Evolutionary conservation across 2,888 invertebrate species (phyloP), one percentile per base, ranked within the genome.

Genomic region (Drosophila mettleri): DNA sequence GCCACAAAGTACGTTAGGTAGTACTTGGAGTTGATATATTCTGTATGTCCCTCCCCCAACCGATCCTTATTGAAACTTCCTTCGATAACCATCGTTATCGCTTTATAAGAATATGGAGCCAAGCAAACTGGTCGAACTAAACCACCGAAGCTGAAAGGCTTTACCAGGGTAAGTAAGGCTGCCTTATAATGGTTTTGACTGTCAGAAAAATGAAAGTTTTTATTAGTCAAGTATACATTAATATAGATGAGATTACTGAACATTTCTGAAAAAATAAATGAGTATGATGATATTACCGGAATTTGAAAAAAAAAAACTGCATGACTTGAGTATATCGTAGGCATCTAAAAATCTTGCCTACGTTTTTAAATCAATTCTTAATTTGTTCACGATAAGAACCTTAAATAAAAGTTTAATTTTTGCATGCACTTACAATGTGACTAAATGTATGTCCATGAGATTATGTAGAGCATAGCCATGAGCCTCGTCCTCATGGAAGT

Each of bases 91-190:
- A 18, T 14, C 2, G 31, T 10, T 14, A 14, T 7, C 46, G 14
- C 14, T 8, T 29, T 20, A 46, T 46, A 18, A 27, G 16, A 16
- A 2, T 16, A 12, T 6, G 27, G 6, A 6, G 41, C 9, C 27
- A 87, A 41, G 43, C 86, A 86, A 46, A 81, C 65, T 8, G 86
- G 82, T 16, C 68, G 74, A 0, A 78, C 20, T 6, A 29, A 27
- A 1, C 51, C 34, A 1, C 74, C 58, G 20, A 88, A 73, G 4
- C 39, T 57, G 2, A 88, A 74, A 18, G 76, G 74, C 27, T 88
- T 75, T 0, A 74, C 63, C 39, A 86, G 2, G 7, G 62, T 69
- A 16, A 85, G 20, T 38, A 84, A 7, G 1, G 78, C 78, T 36
- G 79, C 33, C 27, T 8, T 46, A 3, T 41, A 3, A 0, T 0